These are phyloP conservation scores for Acleris emargana DNA, from an alignment of 2,888 invertebrate species.

Conservation along the genomic window DNA sequence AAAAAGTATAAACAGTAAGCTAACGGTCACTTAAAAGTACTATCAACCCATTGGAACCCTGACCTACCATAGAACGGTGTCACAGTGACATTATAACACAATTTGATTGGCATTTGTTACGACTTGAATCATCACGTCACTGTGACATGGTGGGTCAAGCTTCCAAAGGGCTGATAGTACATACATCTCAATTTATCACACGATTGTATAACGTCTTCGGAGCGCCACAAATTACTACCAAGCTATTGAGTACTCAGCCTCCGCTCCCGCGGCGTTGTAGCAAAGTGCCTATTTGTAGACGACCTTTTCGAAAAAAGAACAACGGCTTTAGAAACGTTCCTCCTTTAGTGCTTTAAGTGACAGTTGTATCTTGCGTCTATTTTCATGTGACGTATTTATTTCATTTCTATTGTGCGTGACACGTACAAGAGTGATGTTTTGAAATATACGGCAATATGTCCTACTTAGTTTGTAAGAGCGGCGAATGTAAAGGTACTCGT, in stretches of 20 bases:
- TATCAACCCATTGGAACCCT: too few species aligned
- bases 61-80: too few species aligned
- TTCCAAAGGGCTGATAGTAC: too few species aligned
- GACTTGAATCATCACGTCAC: too few species aligned
- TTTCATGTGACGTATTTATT: background rate
- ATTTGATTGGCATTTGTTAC: too few species aligned
- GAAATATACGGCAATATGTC: too few species aligned
- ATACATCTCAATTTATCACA: background rate
- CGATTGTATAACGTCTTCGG: background rate
- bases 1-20: background rate
- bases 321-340: background rate
- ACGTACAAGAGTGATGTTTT: too few species aligned
- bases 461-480: too few species aligned
- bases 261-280: background rate
- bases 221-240: background rate
- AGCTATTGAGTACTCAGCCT: background rate
- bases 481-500: too few species aligned
- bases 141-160: too few species aligned
- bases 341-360: background rate
- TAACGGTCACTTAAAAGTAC: too few species aligned
- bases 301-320: background rate
- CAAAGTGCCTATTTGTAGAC: constrained; percentile 4
- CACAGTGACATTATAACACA: too few species aligned
- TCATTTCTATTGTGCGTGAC: background rate
- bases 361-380: background rate